These are phyloP conservation scores for Epirrhoe tristata DNA, from an alignment of 2,888 invertebrate genomes.

Conservation along the genomic window DNA sequence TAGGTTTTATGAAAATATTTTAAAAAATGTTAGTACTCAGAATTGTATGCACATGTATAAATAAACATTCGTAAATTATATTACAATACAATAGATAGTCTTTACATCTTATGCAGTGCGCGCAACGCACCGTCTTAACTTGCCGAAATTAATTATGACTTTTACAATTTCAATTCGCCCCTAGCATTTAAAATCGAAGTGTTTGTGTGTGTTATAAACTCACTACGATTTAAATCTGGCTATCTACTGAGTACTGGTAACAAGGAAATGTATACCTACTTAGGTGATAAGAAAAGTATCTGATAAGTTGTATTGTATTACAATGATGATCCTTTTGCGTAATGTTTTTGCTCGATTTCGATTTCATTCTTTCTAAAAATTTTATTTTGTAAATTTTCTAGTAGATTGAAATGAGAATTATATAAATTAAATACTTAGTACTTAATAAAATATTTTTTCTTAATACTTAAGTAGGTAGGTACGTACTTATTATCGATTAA, in stretches of 20 bases:
- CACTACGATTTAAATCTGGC: slow-evolving; percentile 2
- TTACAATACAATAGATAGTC: no score
- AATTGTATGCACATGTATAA: no score
- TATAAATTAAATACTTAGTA: no score
- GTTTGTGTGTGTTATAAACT: not conserved
- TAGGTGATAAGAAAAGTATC: not conserved
- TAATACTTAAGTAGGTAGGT: no score
- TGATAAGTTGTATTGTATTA: not conserved
- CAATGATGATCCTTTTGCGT: not conserved
- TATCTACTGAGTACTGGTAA: slow-evolving; percentile 16
- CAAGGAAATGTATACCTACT: slow-evolving; percentile 34
- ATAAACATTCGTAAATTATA: no score
- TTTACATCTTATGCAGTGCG: not conserved
- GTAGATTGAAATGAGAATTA: no score
- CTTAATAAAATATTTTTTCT: no score
- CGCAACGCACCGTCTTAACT: not conserved
- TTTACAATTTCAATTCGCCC: not conserved
- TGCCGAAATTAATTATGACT: not conserved
- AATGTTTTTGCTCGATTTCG: not conserved
- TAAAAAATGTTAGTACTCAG: no score
- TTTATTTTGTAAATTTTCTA: not conserved
- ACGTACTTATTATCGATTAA: no score
- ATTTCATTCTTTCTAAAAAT: not conserved
- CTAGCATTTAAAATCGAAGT: slow-evolving; percentile 1
- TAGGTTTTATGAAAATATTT: no score